A percentile compares a stretch with the other conserved stretches of the same genome.
These are phyloP conservation scores for Aix galericulata DNA, from an alignment of 2,113 vertebrate genomes.

Conservation along the genomic window DNA sequence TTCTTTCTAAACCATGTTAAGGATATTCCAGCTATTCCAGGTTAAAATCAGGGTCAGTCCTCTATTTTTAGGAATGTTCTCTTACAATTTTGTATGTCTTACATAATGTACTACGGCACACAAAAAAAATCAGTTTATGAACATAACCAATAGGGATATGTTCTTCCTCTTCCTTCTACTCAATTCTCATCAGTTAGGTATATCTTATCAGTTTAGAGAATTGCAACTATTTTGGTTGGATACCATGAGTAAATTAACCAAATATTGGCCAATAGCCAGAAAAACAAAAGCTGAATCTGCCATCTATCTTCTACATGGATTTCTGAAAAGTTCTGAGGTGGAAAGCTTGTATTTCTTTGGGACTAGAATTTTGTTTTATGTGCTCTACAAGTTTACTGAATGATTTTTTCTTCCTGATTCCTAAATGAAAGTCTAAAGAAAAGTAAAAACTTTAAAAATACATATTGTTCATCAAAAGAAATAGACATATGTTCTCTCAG, in stretches of 20 bases:
- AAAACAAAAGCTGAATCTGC: background rate
- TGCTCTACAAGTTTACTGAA: background rate
- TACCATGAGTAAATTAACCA: background rate
- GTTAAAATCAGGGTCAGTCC: background rate
- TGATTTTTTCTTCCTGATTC: background rate
- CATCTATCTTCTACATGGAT: background rate
- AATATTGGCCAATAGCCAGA: background rate
- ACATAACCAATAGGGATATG: background rate
- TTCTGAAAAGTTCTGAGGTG: background rate
- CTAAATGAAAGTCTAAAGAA: background rate
- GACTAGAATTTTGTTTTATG: background rate
- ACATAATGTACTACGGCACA: background rate
- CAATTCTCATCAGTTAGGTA: background rate
- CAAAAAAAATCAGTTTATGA: background rate
- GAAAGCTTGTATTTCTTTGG: background rate
- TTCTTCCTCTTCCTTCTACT: background rate
- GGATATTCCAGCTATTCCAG: background rate
- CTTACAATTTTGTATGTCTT: background rate
- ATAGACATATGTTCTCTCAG: background rate
- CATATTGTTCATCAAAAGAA: background rate
- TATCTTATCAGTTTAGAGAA: background rate
- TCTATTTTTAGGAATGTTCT: background rate
- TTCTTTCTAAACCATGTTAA: background rate
- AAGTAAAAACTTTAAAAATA: background rate
- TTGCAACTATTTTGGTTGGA: background rate